Base-by-base conservation (phyloP, 2,888 invertebrate genomes). In the Drosophila anomalata region DNA sequence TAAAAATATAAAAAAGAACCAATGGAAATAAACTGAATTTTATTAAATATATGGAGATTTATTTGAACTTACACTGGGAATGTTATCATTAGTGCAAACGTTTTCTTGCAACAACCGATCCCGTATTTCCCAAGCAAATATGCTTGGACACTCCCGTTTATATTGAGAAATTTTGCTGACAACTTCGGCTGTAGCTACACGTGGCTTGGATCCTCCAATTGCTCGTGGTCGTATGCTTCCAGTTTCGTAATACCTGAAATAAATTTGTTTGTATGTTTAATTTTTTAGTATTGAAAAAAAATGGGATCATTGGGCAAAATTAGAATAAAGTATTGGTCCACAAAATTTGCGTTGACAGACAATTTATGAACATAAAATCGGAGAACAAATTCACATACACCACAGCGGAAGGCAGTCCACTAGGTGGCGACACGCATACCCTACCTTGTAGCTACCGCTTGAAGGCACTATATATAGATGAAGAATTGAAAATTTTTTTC, bases 101-200 rank as follows among this genome's bases (percentile, higher is more conserved):
- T 96, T 97, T 90, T 99, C 98, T 78, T 96, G 96, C 36, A 98
- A 94, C 87, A 99, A 94, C 89, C 98, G 95, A 90, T 99, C 98
- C 54, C 98, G 93, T 90, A 99, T 99, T 93, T 99, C 98, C 98
- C 98, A 99, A 24, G 98, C 98, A 93, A 99, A 99, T 92, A 99
- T 99, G 73, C 98, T 98, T 14, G 98, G 98, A 90, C 98, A 98
- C 92, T 99, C 98, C 33, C 98, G 93, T 92, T 99, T 99, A 94
- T 98, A 99, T 87, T 96, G 95, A 24, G 98, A 97, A 75, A 99
- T 98, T 93, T 97, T 98, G 90, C 94, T 95, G 73, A 98, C 98
- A 68, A 99, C 98, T 91, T 96, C 96, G 0, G 96, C 96, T 0
- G 98, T 98, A 24, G 98, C 98, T 56, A 98, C 98, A 47, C 98